These are phyloP conservation scores for Epizoanthus illoricatus DNA, from an alignment of 92 coral and sea anemone genomes.

Conservation along the genomic window DNA sequence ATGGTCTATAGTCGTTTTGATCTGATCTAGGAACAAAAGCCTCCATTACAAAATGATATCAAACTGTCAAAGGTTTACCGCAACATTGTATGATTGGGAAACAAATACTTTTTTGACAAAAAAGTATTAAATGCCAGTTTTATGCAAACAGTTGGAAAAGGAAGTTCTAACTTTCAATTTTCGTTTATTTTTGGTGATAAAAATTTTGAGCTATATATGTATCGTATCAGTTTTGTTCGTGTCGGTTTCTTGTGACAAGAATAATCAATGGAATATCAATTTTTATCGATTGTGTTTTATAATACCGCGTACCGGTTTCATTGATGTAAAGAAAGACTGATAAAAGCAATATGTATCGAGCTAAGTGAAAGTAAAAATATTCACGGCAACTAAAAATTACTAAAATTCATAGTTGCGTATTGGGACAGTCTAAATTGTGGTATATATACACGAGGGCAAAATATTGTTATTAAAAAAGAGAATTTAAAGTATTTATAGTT, in stretches of 20 bases:
- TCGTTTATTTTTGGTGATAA: too few relatives aligned
- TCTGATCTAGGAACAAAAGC: background rate
- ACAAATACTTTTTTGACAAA: too few relatives aligned
- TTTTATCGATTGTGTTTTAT: slow-evolving; percentile 29
- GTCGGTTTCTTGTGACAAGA: slow-evolving; percentile 5
- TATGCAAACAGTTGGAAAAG: too few relatives aligned
- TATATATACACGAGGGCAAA: background rate
- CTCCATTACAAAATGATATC: background rate
- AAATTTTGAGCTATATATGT: background rate
- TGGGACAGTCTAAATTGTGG: background rate
- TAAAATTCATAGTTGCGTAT: slow-evolving; percentile 8
- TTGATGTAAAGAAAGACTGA: slow-evolving; percentile 38
- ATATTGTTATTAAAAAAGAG: too few relatives aligned
- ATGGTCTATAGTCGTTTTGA: background rate
- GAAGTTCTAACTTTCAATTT: too few relatives aligned
- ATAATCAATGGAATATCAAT: slow-evolving; percentile 14
- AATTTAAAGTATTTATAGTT: background rate
- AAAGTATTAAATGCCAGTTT: too few relatives aligned
- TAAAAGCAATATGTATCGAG: slow-evolving; percentile 16
- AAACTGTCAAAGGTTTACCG: too few relatives aligned
- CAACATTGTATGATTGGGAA: too few relatives aligned
- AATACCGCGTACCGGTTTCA: slow-evolving; percentile 41
- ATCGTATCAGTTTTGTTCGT: background rate
- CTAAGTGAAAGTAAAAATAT: slow-evolving; percentile 16
- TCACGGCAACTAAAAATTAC: slow-evolving; percentile 7